Conservation (phyloP, 2,113 vertebrate genomes). For the Chauna torquata region DNA sequence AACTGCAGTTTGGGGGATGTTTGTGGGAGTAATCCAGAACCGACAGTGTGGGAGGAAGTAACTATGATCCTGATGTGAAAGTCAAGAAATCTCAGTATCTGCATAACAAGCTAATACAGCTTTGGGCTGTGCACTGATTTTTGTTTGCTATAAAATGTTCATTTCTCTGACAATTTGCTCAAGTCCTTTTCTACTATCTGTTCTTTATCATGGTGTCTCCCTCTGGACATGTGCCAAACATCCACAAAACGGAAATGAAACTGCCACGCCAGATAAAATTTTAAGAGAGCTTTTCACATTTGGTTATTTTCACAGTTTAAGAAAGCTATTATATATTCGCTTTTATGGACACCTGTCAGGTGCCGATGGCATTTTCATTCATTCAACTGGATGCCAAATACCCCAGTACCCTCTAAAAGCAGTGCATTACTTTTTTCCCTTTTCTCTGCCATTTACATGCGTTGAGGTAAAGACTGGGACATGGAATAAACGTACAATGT, state of each 20-base stretch:
- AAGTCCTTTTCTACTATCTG: constrained; percentile 55
- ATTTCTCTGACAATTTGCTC: constrained; percentile 57
- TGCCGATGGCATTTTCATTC: constrained; percentile 51
- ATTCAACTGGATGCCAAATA: constrained; percentile 55
- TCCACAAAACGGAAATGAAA: constrained; percentile 65
- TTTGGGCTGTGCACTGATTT: constrained; percentile 47
- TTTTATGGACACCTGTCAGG: constrained; percentile 64
- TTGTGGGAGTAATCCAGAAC: constrained; percentile 25
- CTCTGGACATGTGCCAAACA: constrained; percentile 56
- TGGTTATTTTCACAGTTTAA: constrained; percentile 53
- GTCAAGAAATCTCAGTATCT: constrained; percentile 21
- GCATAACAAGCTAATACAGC: constrained; percentile 44
- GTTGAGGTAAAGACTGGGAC: constrained; percentile 48
- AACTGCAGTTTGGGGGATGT: background rate
- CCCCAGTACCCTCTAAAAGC: constrained; percentile 45
- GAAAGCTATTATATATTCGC: constrained; percentile 60
- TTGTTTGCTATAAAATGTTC: constrained; percentile 62
- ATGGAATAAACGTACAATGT: constrained; percentile 58
- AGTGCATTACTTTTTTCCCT: constrained; percentile 22
- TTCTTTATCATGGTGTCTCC: constrained; percentile 50
- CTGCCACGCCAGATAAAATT: constrained; percentile 60
- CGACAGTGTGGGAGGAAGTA: constrained; percentile 40
- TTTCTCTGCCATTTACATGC: background rate
- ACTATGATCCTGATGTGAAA: constrained; percentile 34
- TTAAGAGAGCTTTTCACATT: constrained; percentile 65